Conservation (phyloP, 2,888 invertebrate genomes). For the Harmothoe impar region DNA sequence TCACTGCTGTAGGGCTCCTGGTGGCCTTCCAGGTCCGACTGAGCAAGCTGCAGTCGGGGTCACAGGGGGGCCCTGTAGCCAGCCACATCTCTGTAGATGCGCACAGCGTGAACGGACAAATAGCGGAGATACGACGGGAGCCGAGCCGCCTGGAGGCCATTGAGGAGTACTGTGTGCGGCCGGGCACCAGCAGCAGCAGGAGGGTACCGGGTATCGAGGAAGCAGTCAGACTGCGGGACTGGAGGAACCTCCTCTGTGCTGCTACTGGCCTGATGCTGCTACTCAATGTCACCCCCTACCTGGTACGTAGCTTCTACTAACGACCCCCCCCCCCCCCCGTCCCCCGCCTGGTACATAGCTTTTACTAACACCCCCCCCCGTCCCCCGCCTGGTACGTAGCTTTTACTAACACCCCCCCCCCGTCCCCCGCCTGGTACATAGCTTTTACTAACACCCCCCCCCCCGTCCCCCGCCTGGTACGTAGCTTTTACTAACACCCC, state of each 20-base stretch:
- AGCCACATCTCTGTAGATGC: not conserved
- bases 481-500: too few relatives aligned
- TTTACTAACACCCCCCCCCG: not conserved
- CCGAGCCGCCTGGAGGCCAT: slow-evolving; percentile 35
- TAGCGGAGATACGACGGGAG: not conserved
- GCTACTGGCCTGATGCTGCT: not conserved
- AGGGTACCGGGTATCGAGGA: not conserved
- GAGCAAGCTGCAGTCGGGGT: not conserved
- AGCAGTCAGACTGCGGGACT: not conserved
- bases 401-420: too few relatives aligned
- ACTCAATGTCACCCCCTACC: not conserved
- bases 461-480: too few relatives aligned
- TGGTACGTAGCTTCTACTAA: not conserved
- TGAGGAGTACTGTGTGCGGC: not conserved
- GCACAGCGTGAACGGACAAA: not conserved
- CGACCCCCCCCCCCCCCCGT: too few relatives aligned
- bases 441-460: too few relatives aligned
- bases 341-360: not conserved
- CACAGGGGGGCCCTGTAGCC: not conserved
- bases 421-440: too few relatives aligned
- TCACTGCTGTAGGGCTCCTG: not conserved
- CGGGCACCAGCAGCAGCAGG: not conserved
- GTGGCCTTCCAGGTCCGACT: not conserved
- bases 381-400: too few relatives aligned
- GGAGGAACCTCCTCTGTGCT: slow-evolving; percentile 8